These are phyloP conservation scores for Pedionomus torquatus DNA, from an alignment of 2,113 vertebrate species.

Conservation along the genomic window DNA sequence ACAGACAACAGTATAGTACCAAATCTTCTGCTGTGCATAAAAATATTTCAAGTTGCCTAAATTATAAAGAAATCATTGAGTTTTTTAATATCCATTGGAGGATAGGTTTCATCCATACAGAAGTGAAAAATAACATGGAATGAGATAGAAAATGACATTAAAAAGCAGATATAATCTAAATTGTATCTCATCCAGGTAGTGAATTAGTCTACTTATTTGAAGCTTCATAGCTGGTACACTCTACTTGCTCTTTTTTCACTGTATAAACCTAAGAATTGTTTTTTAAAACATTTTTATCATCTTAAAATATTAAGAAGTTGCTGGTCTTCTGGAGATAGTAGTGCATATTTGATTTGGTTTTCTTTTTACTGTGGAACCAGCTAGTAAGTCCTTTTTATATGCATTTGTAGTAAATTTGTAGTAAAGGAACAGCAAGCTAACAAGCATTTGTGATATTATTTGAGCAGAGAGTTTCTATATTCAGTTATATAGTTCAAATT, in stretches of 20 bases:
- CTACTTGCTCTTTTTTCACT: background rate
- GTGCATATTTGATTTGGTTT: background rate
- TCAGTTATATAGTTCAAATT: background rate
- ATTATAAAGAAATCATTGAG: background rate
- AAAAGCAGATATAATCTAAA: background rate
- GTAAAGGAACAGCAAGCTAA: background rate
- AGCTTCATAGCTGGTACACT: background rate
- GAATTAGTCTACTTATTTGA: background rate
- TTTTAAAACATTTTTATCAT: background rate
- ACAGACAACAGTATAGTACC: background rate
- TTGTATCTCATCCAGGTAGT: background rate
- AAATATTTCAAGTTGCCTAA: background rate
- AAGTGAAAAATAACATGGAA: background rate
- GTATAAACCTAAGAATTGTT: background rate
- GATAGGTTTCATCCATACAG: background rate
- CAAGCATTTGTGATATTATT: background rate
- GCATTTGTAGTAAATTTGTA: background rate
- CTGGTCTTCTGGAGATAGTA: background rate
- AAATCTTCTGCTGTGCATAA: background rate
- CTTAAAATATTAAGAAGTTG: background rate
- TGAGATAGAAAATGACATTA: background rate
- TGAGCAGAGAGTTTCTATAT: background rate
- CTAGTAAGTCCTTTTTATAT: background rate
- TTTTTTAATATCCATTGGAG: background rate
- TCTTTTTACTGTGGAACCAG: background rate